phyloP scores from a whole-genome alignment of 1,140 invertebrate species.

The Sesamia nonagrioides region DNA sequence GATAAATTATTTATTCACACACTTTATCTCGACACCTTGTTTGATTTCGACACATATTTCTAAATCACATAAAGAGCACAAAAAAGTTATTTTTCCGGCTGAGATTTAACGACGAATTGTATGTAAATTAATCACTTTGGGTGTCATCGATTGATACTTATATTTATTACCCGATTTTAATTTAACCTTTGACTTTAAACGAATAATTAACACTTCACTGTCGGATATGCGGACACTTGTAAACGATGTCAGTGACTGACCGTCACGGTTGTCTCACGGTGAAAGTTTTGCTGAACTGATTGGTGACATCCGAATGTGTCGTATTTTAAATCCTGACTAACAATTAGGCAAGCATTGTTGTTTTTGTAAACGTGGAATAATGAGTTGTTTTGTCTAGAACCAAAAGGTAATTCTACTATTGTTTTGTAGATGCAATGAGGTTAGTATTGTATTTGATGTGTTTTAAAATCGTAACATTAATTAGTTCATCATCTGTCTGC shows the following conservation, averaged over 20 bases:
- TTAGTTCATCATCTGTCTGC: too few relatives aligned
- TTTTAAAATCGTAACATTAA: too few relatives aligned
- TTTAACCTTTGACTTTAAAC: background rate
- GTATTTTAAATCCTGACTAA: too few relatives aligned
- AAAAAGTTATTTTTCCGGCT: background rate
- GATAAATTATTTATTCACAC: constrained; percentile 16
- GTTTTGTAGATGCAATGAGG: too few relatives aligned
- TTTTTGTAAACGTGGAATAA: too few relatives aligned
- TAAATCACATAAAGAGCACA: background rate
- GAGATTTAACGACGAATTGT: background rate
- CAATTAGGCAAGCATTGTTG: too few relatives aligned
- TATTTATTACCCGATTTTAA: background rate
- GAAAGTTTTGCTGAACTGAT: background rate
- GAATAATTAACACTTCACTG: background rate
- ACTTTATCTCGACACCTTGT: constrained; percentile 6
- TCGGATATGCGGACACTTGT: background rate
- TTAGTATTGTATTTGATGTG: too few relatives aligned
- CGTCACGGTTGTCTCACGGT: too few relatives aligned
- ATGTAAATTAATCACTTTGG: background rate
- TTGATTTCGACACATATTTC: constrained; percentile 18
- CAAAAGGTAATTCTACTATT: too few relatives aligned
- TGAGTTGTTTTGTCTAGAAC: background rate
- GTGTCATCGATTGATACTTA: background rate
- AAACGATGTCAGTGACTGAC: background rate
- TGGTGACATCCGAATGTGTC: too few relatives aligned